Percentiles rank a stretch among this genome's conserved stretches.
These are phyloP conservation scores for Prionace glauca DNA, from an alignment of 2,797 vertebrate genomes.

Conservation along the genomic window DNA sequence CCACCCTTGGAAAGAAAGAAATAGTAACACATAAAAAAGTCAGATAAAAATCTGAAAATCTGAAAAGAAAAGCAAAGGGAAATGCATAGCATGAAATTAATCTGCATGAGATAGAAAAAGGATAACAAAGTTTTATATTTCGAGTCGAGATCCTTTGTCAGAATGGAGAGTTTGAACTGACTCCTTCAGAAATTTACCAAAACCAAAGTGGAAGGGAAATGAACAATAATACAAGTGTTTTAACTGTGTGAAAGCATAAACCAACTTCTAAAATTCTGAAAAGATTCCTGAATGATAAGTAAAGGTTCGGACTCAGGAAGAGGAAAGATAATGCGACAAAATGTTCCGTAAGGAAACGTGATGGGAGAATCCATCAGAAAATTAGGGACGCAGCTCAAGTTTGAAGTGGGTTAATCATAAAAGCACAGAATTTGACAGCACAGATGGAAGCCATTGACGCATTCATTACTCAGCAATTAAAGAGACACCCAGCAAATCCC, in stretches of 20 bases:
- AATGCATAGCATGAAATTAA: neutral
- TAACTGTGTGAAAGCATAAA: neutral
- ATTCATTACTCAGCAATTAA: too few species aligned
- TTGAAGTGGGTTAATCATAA: neutral
- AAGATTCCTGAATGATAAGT: neutral
- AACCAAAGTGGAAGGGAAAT: neutral
- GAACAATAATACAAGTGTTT: too few species aligned
- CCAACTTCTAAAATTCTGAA: neutral
- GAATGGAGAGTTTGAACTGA: neutral
- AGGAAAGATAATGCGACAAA: neutral
- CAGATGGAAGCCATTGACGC: too few species aligned
- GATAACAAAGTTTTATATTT: neutral
- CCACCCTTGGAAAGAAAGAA: too few species aligned
- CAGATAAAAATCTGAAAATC: neutral
- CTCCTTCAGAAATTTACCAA: neutral
- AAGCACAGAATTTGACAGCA: too few species aligned
- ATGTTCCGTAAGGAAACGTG: neutral
- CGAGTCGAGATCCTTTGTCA: neutral
- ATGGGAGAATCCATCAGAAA: neutral
- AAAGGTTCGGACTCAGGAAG: neutral
- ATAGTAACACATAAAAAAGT: neutral
- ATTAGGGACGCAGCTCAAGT: neutral
- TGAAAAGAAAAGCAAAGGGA: neutral
- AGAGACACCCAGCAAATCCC: too few species aligned
- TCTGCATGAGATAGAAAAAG: neutral